Conservation (phyloP, 2,113 vertebrate genomes). For the Pristiophorus japonicus region DNA sequence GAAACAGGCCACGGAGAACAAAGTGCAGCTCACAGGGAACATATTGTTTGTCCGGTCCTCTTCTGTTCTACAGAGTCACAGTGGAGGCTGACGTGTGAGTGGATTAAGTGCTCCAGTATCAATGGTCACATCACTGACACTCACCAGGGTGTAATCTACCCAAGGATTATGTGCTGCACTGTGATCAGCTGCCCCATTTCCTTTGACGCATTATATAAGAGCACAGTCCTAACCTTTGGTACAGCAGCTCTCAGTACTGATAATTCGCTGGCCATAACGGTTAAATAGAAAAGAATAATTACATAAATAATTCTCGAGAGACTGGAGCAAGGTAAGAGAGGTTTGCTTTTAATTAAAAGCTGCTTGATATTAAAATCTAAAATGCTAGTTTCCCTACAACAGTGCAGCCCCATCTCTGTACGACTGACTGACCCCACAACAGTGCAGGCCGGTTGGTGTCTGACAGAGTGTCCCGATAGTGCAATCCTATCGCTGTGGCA, state of each 20-base stretch:
- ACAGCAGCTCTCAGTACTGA: background rate
- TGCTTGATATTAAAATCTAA: background rate
- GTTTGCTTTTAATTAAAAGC: background rate
- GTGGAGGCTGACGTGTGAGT: background rate
- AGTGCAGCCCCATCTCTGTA: background rate
- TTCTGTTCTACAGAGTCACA: background rate
- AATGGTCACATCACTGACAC: background rate
- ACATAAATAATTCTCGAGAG: background rate
- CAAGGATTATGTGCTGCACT: background rate
- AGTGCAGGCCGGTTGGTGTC: background rate
- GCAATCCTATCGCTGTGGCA: no score
- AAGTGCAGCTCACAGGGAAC: no score
- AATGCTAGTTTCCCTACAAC: background rate
- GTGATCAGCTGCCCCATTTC: no score
- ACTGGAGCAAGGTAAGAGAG: background rate
- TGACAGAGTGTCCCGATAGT: no score
- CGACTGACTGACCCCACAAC: background rate
- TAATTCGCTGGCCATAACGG: background rate
- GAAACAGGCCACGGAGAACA: no score
- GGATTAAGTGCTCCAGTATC: background rate
- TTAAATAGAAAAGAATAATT: constrained; percentile 25
- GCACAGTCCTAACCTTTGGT: background rate
- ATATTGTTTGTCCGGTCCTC: background rate
- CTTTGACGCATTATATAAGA: background rate
- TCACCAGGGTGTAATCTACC: background rate